phyloP scores from a whole-genome alignment of 2,888 invertebrate species.

The Neoscelio sp. region DNA sequence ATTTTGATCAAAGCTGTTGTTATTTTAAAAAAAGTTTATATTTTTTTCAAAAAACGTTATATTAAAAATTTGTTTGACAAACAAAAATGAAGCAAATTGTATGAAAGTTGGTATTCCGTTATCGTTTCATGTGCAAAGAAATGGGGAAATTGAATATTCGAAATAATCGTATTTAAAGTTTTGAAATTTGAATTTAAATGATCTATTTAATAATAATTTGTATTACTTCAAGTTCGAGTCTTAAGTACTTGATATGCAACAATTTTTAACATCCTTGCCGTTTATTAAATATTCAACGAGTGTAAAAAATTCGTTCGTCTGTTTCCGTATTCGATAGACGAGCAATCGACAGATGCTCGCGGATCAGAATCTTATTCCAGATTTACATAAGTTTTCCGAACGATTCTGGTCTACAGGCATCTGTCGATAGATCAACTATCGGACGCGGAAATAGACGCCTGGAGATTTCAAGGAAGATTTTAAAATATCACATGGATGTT shows the following conservation, averaged over 20 bases:
- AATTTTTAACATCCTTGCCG: constrained; percentile 41
- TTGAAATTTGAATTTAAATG: too few relatives aligned
- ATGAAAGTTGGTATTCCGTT: too few relatives aligned
- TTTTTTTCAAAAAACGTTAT: too few relatives aligned
- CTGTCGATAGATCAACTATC: constrained; percentile 58
- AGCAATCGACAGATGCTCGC: constrained; percentile 56
- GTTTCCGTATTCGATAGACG: constrained; percentile 63
- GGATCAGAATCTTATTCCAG: constrained; percentile 58
- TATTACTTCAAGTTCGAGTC: constrained; percentile 4
- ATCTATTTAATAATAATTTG: too few relatives aligned
- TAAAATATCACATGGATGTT: constrained; percentile 26
- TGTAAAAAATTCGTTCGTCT: constrained; percentile 25
- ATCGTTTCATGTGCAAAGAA: too few relatives aligned
- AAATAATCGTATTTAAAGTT: too few relatives aligned
- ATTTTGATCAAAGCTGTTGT: too few relatives aligned
- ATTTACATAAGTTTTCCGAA: constrained; percentile 55
- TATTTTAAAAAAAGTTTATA: too few relatives aligned
- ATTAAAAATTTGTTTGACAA: too few relatives aligned
- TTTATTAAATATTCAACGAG: constrained; percentile 56
- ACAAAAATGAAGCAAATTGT: too few relatives aligned
- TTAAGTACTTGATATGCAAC: constrained; percentile 30
- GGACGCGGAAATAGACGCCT: constrained; percentile 51
- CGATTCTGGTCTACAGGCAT: constrained; percentile 46
- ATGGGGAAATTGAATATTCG: too few relatives aligned
- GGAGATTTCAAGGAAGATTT: constrained; percentile 7